phyloP scores from a whole-genome alignment of 1,140 invertebrate genomes.

The Drosophila varians region DNA sequence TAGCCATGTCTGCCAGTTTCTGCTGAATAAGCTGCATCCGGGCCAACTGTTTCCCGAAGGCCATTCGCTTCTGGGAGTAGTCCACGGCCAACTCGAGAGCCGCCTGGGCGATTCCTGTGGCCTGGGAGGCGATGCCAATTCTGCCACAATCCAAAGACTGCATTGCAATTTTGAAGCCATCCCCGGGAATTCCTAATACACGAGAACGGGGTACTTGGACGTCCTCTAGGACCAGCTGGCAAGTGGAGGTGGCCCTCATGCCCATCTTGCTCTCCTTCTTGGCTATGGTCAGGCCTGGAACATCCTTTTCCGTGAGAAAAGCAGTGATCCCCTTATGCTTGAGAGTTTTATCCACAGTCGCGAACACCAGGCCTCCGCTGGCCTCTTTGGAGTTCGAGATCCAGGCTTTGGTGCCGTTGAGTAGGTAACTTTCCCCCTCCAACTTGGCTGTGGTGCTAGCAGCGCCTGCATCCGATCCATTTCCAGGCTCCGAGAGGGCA shows the following conservation, averaged over 20 bases:
- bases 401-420: slow-evolving; percentile 98
- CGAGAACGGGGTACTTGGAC: slow-evolving; percentile 91
- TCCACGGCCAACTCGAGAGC: slow-evolving; percentile 96
- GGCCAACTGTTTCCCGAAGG: slow-evolving; percentile 93
- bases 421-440: slow-evolving; percentile 87
- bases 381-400: slow-evolving; percentile 97
- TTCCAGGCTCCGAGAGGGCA: slow-evolving; percentile 91
- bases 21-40: slow-evolving; percentile 95
- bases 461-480: slow-evolving; percentile 96
- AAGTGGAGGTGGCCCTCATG: slow-evolving; percentile 96
- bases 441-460: slow-evolving; percentile 92
- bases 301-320: slow-evolving; percentile 93
- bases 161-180: slow-evolving; percentile 99
- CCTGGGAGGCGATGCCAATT: slow-evolving; percentile 95
- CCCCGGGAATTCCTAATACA: slow-evolving; percentile 89
- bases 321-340: slow-evolving; percentile 97
- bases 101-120: slow-evolving; percentile 95
- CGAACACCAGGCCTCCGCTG: slow-evolving; percentile 93
- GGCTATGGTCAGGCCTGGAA: slow-evolving; percentile 89
- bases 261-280: slow-evolving; percentile 98
- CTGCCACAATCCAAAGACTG: slow-evolving; percentile 93
- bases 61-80: slow-evolving; percentile 94
- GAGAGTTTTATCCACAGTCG: slow-evolving; percentile 94
- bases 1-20: slow-evolving; percentile 96
- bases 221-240: slow-evolving; percentile 96